Evolutionary conservation across 2,113 vertebrate species (phyloP).

Genomic region (Erythrolamprus reginae): DNA sequence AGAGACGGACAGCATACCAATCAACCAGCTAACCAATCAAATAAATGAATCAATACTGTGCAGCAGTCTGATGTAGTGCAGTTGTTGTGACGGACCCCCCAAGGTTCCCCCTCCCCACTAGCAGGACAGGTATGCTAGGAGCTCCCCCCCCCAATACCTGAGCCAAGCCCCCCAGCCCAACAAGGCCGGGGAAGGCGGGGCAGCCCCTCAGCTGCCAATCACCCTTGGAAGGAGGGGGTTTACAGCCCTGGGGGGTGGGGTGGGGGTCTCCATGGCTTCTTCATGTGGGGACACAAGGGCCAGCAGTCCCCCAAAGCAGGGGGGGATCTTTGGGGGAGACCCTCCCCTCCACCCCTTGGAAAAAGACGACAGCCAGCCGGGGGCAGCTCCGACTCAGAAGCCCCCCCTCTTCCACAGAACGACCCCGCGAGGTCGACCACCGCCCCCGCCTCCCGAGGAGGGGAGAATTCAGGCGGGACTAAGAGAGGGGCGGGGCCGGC

Average conservation of each 20-base stretch:
- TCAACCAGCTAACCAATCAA: too few relatives aligned
- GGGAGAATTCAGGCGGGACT: not conserved
- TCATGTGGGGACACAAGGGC: not conserved
- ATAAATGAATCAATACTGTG: too few relatives aligned
- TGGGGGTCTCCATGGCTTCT: too few relatives aligned
- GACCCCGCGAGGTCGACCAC: not conserved
- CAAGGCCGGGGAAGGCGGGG: not conserved
- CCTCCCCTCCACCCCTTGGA: not conserved
- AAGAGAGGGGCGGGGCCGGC: not conserved
- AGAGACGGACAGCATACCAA: too few relatives aligned
- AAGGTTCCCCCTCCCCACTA: not conserved
- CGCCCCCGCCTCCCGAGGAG: not conserved
- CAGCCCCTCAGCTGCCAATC: not conserved
- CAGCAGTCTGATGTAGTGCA: not conserved
- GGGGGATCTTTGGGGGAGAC: not conserved
- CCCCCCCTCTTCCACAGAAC: not conserved
- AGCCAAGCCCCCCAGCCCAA: not conserved
- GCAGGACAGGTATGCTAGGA: not conserved
- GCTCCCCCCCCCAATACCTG: not conserved
- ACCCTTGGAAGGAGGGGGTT: not conserved
- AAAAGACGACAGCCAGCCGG: too few relatives aligned
- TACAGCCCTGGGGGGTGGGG: not conserved
- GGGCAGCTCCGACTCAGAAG: too few relatives aligned
- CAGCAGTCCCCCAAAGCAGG: not conserved
- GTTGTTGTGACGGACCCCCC: not conserved